A percentile compares a stretch with the other conserved stretches of the same genome.
These are phyloP conservation scores for Cyprinodon diabolis DNA, from an alignment of 2,797 vertebrate genomes.

Conservation along the genomic window DNA sequence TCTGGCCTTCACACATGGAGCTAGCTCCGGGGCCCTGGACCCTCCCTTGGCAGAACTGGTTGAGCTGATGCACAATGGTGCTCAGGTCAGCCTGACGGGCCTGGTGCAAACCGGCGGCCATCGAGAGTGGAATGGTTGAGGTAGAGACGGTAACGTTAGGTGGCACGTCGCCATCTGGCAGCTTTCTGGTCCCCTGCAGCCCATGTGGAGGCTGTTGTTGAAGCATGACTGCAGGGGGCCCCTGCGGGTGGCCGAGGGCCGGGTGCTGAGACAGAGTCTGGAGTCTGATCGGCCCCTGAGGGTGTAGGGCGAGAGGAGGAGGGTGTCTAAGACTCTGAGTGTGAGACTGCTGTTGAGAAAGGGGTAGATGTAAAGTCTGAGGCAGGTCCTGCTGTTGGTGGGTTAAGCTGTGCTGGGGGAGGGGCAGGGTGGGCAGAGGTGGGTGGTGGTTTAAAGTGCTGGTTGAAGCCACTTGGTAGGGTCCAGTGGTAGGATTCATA, in stretches of 20 bases:
- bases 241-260: slow-evolving; percentile 84
- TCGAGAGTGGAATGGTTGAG: slow-evolving; percentile 99
- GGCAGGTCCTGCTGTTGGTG: slow-evolving; percentile 85
- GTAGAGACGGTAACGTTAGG: slow-evolving; percentile 99
- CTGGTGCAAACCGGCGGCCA: slow-evolving; percentile 94
- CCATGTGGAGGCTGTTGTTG: slow-evolving; percentile 82
- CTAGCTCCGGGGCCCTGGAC: slow-evolving; percentile 90
- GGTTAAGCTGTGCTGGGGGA: slow-evolving; percentile 82
- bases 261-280: slow-evolving; percentile 79
- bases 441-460: slow-evolving; percentile 98
- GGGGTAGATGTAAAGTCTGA: slow-evolving; percentile 82
- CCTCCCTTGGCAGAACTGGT: slow-evolving; percentile 98
- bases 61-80: slow-evolving; percentile 99
- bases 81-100: slow-evolving; percentile 93
- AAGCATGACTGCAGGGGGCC: slow-evolving; percentile 84
- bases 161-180: slow-evolving; percentile 92
- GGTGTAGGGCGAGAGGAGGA: slow-evolving; percentile 84
- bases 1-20: slow-evolving; percentile 99
- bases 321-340: slow-evolving; percentile 88
- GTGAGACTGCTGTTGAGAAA: slow-evolving; percentile 82
- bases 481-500: slow-evolving; percentile 90
- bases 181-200: slow-evolving; percentile 90
- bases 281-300: slow-evolving; percentile 72
- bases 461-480: slow-evolving; percentile 89
- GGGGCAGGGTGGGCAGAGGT: slow-evolving; percentile 71